These are phyloP conservation scores for Metellina segmentata DNA, from an alignment of 2,888 invertebrate genomes.

Conservation along the genomic window DNA sequence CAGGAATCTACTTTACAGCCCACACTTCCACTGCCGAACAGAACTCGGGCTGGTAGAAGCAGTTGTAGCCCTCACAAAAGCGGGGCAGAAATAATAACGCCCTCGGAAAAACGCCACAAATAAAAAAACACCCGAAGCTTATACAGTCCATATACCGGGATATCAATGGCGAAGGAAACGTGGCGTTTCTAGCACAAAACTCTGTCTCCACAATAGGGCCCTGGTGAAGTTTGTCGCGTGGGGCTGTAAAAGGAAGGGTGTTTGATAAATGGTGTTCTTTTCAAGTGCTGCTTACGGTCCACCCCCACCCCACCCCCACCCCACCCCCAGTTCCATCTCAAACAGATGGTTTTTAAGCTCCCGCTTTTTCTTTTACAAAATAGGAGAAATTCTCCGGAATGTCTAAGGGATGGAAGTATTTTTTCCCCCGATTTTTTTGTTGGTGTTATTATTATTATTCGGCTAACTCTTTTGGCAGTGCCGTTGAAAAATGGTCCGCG, in stretches of 20 bases:
- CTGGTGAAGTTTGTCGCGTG: conserved; percentile 44
- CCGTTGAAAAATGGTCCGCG: not conserved
- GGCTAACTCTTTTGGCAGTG: not conserved
- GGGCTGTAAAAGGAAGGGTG: not conserved
- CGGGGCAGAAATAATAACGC: too few species aligned
- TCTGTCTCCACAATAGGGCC: conserved; percentile 23
- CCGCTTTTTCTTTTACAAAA: conserved; percentile 16
- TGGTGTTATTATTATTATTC: conserved; percentile 31
- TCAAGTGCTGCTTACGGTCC: conserved; percentile 51
- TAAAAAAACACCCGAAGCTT: too few species aligned
- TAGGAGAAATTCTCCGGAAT: conserved; percentile 45
- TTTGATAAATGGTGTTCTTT: conserved; percentile 69
- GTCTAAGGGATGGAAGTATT: conserved; percentile 16
- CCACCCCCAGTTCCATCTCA: conserved; percentile 33
- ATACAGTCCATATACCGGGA: too few species aligned
- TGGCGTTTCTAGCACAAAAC: too few species aligned
- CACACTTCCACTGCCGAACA: too few species aligned
- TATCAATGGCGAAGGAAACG: too few species aligned
- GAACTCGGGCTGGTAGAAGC: too few species aligned
- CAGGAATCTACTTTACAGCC: too few species aligned
- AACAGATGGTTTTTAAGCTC: conserved; percentile 73
- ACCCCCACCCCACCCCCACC: not conserved
- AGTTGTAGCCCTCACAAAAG: too few species aligned
- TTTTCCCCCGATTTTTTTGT: conserved; percentile 11
- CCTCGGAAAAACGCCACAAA: too few species aligned